Evolutionary conservation across 2,888 invertebrate genomes (phyloP).

Genomic region (Dolomedes plantarius): DNA sequence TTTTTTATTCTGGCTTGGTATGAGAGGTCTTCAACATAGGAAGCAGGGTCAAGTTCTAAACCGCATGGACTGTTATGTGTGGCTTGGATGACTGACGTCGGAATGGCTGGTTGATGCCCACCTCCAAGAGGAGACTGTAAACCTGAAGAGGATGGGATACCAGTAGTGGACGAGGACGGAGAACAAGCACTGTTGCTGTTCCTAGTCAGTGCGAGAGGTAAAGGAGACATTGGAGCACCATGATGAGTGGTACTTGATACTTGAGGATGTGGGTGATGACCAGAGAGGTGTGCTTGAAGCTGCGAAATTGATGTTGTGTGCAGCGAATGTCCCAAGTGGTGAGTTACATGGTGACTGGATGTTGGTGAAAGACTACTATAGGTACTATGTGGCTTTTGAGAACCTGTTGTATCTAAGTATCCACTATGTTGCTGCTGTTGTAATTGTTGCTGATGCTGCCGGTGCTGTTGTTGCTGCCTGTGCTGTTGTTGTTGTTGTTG

Average conservation of each 20-base stretch:
- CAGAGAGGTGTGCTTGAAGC: slow-evolving; percentile 62
- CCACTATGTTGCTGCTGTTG: slow-evolving; percentile 32
- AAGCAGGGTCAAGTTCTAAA: slow-evolving; percentile 90
- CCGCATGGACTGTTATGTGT: slow-evolving; percentile 77
- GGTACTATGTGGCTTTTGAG: slow-evolving; percentile 61
- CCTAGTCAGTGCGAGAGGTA: slow-evolving; percentile 58
- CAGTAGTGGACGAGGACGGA: slow-evolving; percentile 50
- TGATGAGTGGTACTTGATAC: slow-evolving; percentile 62
- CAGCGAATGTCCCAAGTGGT: slow-evolving; percentile 55
- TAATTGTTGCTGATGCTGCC: slow-evolving; percentile 16
- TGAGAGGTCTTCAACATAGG: slow-evolving; percentile 86
- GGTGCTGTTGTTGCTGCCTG: slow-evolving; percentile 24
- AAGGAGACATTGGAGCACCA: slow-evolving; percentile 34
- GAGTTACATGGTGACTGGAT: slow-evolving; percentile 50
- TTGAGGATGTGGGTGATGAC: slow-evolving; percentile 55
- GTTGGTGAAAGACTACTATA: slow-evolving; percentile 56
- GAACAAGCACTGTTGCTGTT: slow-evolving; percentile 52
- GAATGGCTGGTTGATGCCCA: slow-evolving; percentile 73
- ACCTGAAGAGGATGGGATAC: slow-evolving; percentile 42
- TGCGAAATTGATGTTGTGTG: slow-evolving; percentile 56
- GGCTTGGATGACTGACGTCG: slow-evolving; percentile 82
- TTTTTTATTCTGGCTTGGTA: slow-evolving; percentile 84
- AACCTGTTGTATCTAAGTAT: slow-evolving; percentile 45
- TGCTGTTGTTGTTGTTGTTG: slow-evolving; percentile 39
- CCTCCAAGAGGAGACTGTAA: slow-evolving; percentile 61